Conservation (phyloP, 2,888 invertebrate genomes). For the Stictocephala bisonia region DNA sequence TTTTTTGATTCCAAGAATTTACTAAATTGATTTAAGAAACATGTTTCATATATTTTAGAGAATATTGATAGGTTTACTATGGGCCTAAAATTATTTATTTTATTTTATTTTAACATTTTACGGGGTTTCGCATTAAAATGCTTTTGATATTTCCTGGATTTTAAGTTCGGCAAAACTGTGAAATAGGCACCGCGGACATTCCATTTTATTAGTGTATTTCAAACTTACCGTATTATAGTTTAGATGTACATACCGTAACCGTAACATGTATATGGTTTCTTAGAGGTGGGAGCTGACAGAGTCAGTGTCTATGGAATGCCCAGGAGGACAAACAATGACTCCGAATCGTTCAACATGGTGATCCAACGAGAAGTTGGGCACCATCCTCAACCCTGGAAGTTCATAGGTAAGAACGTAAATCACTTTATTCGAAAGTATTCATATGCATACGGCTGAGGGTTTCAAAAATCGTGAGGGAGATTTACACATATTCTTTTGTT, state of each 20-base stretch:
- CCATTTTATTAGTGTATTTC: too few relatives aligned
- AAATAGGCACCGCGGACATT: too few relatives aligned
- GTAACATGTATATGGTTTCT: too few relatives aligned
- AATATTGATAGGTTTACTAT: neutral
- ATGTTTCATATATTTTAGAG: neutral
- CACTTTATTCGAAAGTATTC: too few relatives aligned
- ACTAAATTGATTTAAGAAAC: neutral
- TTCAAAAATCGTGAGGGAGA: too few relatives aligned
- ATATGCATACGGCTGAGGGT: too few relatives aligned
- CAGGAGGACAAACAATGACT: conserved; percentile 14
- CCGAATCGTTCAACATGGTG: conserved; percentile 15
- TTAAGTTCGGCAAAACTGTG: too few relatives aligned
- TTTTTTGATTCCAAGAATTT: neutral
- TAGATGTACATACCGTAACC: too few relatives aligned
- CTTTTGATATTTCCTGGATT: too few relatives aligned
- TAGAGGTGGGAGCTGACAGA: conserved; percentile 3
- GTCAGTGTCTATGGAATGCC: neutral
- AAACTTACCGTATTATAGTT: too few relatives aligned
- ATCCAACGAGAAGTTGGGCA: neutral
- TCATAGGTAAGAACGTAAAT: conserved; percentile 24
- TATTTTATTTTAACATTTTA: neutral
- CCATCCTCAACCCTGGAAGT: conserved; percentile 6
- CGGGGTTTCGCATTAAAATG: too few relatives aligned
- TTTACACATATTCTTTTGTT: too few relatives aligned
- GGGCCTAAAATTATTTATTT: neutral